Evolutionary conservation across 2,888 invertebrate species (phyloP).

Genomic region (Marasmarcha lunaedactyla): DNA sequence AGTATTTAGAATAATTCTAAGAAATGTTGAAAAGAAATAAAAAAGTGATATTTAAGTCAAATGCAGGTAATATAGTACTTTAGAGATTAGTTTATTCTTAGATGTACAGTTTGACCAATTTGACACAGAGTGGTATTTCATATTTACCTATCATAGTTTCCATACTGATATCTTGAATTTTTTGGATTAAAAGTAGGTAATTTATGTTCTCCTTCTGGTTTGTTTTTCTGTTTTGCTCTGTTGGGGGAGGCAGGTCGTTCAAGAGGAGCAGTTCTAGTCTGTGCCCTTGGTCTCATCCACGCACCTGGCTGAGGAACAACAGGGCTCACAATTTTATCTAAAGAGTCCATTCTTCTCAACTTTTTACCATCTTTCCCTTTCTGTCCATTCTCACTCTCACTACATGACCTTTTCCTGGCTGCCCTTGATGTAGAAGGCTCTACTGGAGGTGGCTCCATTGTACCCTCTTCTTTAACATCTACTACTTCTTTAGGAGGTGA

Average conservation of each 20-base stretch:
- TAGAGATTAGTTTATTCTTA: too few species aligned
- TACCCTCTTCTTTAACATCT: constrained; percentile 31
- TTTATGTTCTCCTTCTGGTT: constrained; percentile 49
- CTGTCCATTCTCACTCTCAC: constrained; percentile 69
- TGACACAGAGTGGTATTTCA: too few species aligned
- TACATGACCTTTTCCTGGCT: constrained; percentile 56
- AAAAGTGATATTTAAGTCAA: too few species aligned
- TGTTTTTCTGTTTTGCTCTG: constrained; percentile 36
- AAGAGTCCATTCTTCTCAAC: constrained; percentile 76
- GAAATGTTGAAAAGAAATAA: constrained; percentile 2
- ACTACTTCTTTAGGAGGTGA: constrained; percentile 30
- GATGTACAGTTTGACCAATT: too few species aligned
- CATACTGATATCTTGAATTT: constrained; percentile 88
- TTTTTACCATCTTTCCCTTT: constrained; percentile 66
- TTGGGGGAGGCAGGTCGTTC: constrained; percentile 62
- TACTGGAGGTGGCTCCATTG: constrained; percentile 46
- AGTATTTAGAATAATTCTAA: constrained; percentile 1
- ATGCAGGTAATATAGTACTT: too few species aligned
- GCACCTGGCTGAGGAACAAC: constrained; percentile 91
- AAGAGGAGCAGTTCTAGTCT: constrained; percentile 39
- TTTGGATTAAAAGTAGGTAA: constrained; percentile 79
- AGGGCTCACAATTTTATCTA: constrained; percentile 93
- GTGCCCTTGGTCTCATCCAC: constrained; percentile 75
- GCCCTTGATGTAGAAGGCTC: constrained; percentile 48
- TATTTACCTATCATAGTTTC: constrained; percentile 90